Base-by-base conservation (phyloP, 2,888 invertebrate species). In the Dione juno region DNA sequence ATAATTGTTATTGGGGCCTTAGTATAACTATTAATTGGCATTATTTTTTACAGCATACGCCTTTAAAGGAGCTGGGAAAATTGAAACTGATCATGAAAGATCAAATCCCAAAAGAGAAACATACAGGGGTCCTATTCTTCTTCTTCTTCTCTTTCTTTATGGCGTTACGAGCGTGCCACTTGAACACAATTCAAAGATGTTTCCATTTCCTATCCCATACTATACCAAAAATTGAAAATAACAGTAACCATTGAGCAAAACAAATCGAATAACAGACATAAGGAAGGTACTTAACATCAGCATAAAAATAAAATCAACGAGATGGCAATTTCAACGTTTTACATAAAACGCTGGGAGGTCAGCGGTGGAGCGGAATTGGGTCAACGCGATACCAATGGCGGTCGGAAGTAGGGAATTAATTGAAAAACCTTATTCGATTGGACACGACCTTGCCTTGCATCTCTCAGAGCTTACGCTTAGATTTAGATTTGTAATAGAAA, bases 301-400 rank as follows among this genome's bases (percentile, higher is more conserved):
- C 35, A 64, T 72, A 67, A 45, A 54, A 67, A 67, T 65, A 69
- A 66, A 59, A 37, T 69, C 63, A 69, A 72, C 67, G 53, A 63
- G 66, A 67, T 37, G 65, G 64, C 66, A 67, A 67, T 67, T 70
- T 65, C 59, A 70, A 59, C 66, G 66, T 28, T 70, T 67, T 70
- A 67, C 70, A 70, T 70, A 74, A 75, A 73, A 71, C 73, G 67
- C 10, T 66, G 70, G 61, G 71, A 77, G 75, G 77, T 75, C 75
- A 76, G 67, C 57, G 67, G 71, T 54, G 70, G 21, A 35, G 65
- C n/a, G 50, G 58, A 77, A 72, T 72, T 75, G 69, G 78, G 77
- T 77, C 77, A 77, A 72, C 73, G 76, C 72, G 71, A 75, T 69
- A 68, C 72, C 72, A 72, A 75, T 70, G 74, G 74, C 72, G 76